Evolutionary conservation across 2,797 vertebrate genomes (phyloP).

Genomic region (Anguilla pacifica): DNA sequence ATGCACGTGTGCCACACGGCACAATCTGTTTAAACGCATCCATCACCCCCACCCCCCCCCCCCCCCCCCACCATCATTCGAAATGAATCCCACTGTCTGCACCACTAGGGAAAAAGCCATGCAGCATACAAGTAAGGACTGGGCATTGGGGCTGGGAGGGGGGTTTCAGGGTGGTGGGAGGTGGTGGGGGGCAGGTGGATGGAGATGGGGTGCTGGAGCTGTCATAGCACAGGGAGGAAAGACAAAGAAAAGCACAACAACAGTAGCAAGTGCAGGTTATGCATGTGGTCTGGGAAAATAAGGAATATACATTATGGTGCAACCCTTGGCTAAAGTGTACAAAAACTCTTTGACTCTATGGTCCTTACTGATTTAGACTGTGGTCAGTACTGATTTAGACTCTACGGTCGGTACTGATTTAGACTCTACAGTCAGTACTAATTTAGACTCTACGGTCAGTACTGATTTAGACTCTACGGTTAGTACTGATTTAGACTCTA

Average conservation of each 20-base stretch:
- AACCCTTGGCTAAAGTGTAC: not conserved
- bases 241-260: not conserved
- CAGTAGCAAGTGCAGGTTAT: not conserved
- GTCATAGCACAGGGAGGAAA: too few species aligned
- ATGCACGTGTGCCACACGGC: conserved; percentile 51
- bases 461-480: too few species aligned
- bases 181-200: not conserved
- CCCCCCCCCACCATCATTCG: conserved; percentile 35
- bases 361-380: not conserved
- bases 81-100: conserved; percentile 37
- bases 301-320: not conserved
- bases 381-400: not conserved
- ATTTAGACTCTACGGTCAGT: too few species aligned
- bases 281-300: not conserved
- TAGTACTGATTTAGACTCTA: too few species aligned
- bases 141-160: too few species aligned
- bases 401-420: too few species aligned
- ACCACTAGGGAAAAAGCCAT: conserved; percentile 22
- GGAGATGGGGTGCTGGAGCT: too few species aligned
- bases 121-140: conserved; percentile 7
- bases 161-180: too few species aligned
- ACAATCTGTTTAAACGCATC: conserved; percentile 59
- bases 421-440: too few species aligned
- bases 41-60: conserved; percentile 59
- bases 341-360: not conserved